Evolutionary conservation across 2,888 invertebrate genomes (phyloP).

Genomic region (Alsophila aescularia): DNA sequence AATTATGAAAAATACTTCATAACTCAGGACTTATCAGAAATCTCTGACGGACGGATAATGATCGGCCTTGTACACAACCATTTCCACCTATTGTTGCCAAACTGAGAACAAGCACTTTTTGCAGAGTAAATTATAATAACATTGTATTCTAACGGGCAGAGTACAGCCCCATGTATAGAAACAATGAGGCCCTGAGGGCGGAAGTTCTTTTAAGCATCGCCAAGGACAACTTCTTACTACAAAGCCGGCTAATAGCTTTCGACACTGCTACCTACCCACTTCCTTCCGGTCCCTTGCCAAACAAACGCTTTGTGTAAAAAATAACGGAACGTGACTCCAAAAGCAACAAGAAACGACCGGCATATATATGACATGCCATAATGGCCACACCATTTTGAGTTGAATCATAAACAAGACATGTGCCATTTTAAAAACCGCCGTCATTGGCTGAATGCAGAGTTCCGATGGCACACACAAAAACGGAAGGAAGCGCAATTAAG

Average conservation of each 20-base stretch:
- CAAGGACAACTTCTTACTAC: constrained; percentile 45
- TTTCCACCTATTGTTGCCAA: constrained; percentile 54
- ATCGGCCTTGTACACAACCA: constrained; percentile 45
- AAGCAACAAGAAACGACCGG: constrained; percentile 3
- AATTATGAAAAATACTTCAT: background rate
- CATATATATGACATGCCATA: constrained; percentile 1
- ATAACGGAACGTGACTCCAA: constrained; percentile 21
- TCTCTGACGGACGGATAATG: constrained; percentile 26
- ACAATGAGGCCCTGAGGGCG: constrained; percentile 41
- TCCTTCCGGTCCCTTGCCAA: constrained; percentile 59
- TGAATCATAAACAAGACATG: constrained; percentile 32
- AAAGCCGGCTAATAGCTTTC: constrained; percentile 44
- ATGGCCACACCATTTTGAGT: constrained; percentile 4
- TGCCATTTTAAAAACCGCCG: constrained; percentile 32
- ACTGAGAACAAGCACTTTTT: constrained; percentile 44
- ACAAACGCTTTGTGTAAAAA: constrained; percentile 36
- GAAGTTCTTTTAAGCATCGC: constrained; percentile 43
- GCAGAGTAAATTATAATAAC: constrained; percentile 42
- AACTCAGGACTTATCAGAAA: constrained; percentile 12
- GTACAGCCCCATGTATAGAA: constrained; percentile 35
- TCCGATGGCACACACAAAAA: constrained; percentile 38
- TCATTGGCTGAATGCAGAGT: constrained; percentile 33
- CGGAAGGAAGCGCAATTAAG: constrained; percentile 73
- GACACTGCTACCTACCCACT: constrained; percentile 40
- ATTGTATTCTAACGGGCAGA: constrained; percentile 44